Evolutionary conservation across 2,797 vertebrate species (phyloP).

Genomic region (Cuculus canorus): DNA sequence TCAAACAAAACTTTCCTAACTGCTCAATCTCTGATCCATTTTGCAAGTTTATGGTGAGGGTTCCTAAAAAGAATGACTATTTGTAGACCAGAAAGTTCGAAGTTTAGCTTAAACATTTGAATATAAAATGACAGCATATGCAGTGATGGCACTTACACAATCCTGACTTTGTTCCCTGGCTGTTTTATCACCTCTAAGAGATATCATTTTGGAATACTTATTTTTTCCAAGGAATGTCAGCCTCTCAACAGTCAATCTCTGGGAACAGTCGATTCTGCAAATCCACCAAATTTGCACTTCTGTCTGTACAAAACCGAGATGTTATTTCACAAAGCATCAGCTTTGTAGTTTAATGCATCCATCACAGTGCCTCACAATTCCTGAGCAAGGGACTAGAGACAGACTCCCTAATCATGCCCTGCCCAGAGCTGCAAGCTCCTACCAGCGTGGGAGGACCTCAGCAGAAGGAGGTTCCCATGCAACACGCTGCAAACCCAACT

Average conservation of each 20-base stretch:
- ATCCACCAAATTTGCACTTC: not conserved
- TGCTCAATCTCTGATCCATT: not conserved
- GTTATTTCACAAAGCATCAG: not conserved
- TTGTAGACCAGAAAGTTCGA: not conserved
- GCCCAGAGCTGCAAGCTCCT: not conserved
- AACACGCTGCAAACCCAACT: not conserved
- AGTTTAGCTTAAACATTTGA: not conserved
- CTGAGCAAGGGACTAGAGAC: not conserved
- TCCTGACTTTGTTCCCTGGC: not conserved
- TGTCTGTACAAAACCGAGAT: not conserved
- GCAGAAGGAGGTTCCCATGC: not conserved
- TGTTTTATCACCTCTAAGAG: not conserved
- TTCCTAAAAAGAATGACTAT: not conserved
- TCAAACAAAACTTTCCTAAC: not conserved
- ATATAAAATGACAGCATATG: not conserved
- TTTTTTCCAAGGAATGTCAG: not conserved
- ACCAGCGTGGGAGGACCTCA: not conserved
- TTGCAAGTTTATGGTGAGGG: not conserved
- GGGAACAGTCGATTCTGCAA: not conserved
- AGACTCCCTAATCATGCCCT: not conserved
- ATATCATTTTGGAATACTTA: not conserved
- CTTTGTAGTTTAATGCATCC: not conserved
- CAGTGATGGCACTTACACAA: not conserved
- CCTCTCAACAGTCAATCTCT: not conserved
- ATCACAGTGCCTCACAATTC: not conserved